Conservation (phyloP, 2,113 vertebrate species). For the Sylvia atricapilla region DNA sequence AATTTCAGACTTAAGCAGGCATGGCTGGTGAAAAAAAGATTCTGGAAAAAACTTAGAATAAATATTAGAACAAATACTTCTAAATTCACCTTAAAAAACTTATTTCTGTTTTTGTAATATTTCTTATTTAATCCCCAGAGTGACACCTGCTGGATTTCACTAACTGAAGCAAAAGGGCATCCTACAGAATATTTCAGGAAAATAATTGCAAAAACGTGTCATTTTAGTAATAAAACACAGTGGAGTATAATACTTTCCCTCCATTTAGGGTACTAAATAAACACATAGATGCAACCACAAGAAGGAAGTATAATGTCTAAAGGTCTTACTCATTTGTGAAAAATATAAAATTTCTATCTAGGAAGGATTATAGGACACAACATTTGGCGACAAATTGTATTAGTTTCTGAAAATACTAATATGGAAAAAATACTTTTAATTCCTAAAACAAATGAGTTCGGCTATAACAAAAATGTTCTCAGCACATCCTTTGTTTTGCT, state of each 20-base stretch:
- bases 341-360: neutral
- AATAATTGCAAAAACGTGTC: neutral
- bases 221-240: neutral
- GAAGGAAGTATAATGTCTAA: neutral
- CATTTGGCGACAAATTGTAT: neutral
- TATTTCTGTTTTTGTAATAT: neutral
- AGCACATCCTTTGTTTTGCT: neutral
- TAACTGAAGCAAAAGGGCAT: neutral
- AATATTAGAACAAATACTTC: neutral
- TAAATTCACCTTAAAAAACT: neutral
- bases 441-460: neutral
- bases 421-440: neutral
- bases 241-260: neutral
- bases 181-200: neutral
- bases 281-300: neutral
- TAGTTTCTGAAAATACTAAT: neutral
- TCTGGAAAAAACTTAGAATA: neutral
- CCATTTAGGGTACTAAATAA: neutral
- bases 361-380: neutral
- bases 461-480: neutral
- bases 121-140: conserved; percentile 53
- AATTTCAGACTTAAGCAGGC: neutral
- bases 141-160: conserved; percentile 64
- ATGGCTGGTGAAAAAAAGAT: neutral
- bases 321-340: neutral